Conservation (phyloP, 1,140 invertebrate species). For the Delia radicum region DNA sequence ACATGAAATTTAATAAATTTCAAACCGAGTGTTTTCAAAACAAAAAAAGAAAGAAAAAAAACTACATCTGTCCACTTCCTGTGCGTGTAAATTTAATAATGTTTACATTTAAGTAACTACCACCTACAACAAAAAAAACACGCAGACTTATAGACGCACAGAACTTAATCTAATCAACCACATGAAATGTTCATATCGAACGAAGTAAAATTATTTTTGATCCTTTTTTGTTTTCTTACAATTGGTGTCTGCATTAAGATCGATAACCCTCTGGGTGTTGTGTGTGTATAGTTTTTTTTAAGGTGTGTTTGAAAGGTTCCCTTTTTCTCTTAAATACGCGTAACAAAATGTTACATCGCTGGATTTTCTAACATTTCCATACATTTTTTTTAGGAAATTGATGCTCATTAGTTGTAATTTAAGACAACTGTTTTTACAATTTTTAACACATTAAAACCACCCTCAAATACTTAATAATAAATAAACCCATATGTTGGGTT, state of each 20-base stretch:
- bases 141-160: not conserved
- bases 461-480: not conserved
- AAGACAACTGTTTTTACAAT: slow-evolving; percentile 8
- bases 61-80: slow-evolving; percentile 4
- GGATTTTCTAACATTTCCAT: no score
- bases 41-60: not conserved
- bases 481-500: not conserved
- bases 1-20: not conserved
- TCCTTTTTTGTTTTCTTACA: not conserved
- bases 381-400: not conserved
- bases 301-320: slow-evolving; percentile 6
- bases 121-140: not conserved
- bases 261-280: no score
- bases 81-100: slow-evolving; percentile 9
- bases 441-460: not conserved
- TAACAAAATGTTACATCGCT: not conserved
- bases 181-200: not conserved
- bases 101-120: not conserved
- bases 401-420: slow-evolving; percentile 18
- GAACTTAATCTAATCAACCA: slow-evolving; percentile 4
- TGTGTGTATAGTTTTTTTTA: not conserved
- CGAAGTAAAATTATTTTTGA: not conserved
- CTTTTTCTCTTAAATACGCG: not conserved
- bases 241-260: not conserved
- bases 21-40: not conserved